Percentiles rank a stretch among this genome's conserved stretches.
These are phyloP conservation scores for Anguilla anguilla DNA, from an alignment of 2,797 vertebrate species.

Conservation along the genomic window DNA sequence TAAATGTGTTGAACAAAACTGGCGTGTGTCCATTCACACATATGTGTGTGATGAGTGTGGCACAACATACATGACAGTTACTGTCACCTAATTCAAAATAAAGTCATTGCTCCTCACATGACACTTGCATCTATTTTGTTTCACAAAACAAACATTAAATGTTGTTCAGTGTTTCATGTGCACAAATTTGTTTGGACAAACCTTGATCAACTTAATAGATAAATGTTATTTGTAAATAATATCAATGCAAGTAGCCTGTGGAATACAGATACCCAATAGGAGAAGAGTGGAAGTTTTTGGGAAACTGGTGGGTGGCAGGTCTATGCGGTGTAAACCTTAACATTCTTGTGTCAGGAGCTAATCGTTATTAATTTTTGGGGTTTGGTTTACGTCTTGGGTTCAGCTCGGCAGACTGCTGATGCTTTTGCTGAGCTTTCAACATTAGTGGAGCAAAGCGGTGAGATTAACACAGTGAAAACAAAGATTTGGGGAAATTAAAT, in stretches of 20 bases:
- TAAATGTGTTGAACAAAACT: neutral
- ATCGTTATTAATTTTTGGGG: constrained; percentile 82
- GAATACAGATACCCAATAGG: constrained; percentile 27
- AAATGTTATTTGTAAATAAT: constrained; percentile 26
- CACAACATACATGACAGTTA: neutral
- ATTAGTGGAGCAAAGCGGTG: constrained; percentile 89
- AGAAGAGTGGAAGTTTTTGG: constrained; percentile 36
- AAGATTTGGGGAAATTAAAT: constrained; percentile 88
- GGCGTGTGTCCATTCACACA: neutral
- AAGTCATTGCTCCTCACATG: neutral
- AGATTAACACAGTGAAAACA: constrained; percentile 96
- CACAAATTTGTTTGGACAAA: constrained; percentile 28
- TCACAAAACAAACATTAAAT: constrained; percentile 16
- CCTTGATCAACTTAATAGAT: constrained; percentile 33
- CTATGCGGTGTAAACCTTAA: constrained; percentile 58
- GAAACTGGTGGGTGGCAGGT: constrained; percentile 28
- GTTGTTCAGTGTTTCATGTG: constrained; percentile 25
- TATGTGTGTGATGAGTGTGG: neutral
- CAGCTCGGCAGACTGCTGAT: constrained; percentile 68
- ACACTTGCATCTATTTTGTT: constrained; percentile 1
- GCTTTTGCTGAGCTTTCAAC: constrained; percentile 91
- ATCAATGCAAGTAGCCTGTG: constrained; percentile 34
- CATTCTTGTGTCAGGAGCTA: constrained; percentile 68
- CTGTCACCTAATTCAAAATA: neutral
- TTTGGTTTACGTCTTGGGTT: constrained; percentile 50